Evolutionary conservation across 2,888 invertebrate species (phyloP), one percentile per base, ranked within the genome.

Genomic region (Coleophora flavipennella): DNA sequence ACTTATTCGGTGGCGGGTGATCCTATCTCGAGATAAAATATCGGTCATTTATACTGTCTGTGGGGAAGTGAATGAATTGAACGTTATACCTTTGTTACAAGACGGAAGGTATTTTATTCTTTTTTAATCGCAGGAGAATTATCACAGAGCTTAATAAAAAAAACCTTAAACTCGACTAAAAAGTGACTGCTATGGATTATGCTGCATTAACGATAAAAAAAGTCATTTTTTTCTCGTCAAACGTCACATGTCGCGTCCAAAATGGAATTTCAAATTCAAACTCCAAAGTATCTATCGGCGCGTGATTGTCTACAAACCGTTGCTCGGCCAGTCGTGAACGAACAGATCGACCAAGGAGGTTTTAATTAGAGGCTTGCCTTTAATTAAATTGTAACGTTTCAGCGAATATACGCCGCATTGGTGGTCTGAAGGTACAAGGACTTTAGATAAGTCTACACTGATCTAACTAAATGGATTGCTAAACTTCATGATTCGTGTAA

Each of bases 351-450:
- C 45, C 48, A 52, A 63, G 66, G 67, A 69, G 63, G 53, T 53
- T 66, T 71, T 68, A 64, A 75, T 79, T 74, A 74, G 63, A 49
- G 62, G 32, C 31, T 27, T 31, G 36, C 48, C 56, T 64, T 74
- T 73, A 79, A 83, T 83, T 80, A 80, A 83, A 83, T 75, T 80
- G 75, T 80, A 72, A 75, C 81, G 78, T 75, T 67, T 74, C 67
- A 80, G 72, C 79, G 79, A 78, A 79, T 79, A 70, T 71, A 62
- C 59, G 52, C 53, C 20, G 44, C 62, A 35, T 55, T 55, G 80
- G 81, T 78, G 81, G 79, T 79, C 80, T 55, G 51, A 38, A 43
- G 51, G 51, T 48, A 48, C 41, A 56, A 45, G 41, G 40, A 45
- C 45, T 6, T 20, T 20, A 20, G 20, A 20, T 20, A 6, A 20